A percentile compares a stretch with the other conserved stretches of the same genome.
Evolutionary conservation across 2,888 invertebrate genomes (phyloP).

Genomic region (Dicyrtomina minuta): DNA sequence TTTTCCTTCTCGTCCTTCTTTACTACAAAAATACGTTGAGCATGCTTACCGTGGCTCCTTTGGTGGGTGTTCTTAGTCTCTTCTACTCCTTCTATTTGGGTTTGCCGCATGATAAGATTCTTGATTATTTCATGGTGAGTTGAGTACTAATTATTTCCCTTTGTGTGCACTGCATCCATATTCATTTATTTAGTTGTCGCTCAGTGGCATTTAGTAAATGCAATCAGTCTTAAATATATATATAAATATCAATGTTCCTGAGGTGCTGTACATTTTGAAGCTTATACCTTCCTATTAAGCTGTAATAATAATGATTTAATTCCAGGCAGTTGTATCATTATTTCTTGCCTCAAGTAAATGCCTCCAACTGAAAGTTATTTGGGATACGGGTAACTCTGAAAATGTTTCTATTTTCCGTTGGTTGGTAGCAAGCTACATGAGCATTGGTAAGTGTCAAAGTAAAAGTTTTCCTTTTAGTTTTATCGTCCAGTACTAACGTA

Average conservation of each 20-base stretch:
- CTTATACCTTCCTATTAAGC: too few relatives aligned
- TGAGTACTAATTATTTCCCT: neutral
- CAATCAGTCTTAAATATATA: neutral
- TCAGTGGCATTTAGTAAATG: too few relatives aligned
- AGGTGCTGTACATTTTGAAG: too few relatives aligned
- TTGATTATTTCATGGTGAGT: constrained; percentile 28
- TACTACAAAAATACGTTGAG: constrained; percentile 12
- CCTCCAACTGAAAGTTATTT: constrained; percentile 72
- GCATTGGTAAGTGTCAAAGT: constrained; percentile 67
- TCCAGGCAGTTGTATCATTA: constrained; percentile 14
- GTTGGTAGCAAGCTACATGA: constrained; percentile 78
- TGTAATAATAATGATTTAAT: too few relatives aligned
- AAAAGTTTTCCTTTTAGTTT: too few relatives aligned
- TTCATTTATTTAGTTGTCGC: too few relatives aligned
- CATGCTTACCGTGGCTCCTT: neutral
- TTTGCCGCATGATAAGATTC: constrained; percentile 19
- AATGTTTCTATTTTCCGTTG: constrained; percentile 77
- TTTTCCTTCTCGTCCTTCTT: constrained; percentile 16
- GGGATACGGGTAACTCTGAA: constrained; percentile 70
- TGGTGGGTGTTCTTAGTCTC: neutral
- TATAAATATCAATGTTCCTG: too few relatives aligned
- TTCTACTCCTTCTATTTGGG: constrained; percentile 31
- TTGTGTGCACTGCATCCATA: too few relatives aligned
- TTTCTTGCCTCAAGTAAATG: constrained; percentile 61
- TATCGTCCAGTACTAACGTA: neutral